A percentile compares a stretch with the other conserved stretches of the same genome.
Evolutionary conservation across 1,140 invertebrate species (phyloP).

Genomic region (Belonocnema kinseyi): DNA sequence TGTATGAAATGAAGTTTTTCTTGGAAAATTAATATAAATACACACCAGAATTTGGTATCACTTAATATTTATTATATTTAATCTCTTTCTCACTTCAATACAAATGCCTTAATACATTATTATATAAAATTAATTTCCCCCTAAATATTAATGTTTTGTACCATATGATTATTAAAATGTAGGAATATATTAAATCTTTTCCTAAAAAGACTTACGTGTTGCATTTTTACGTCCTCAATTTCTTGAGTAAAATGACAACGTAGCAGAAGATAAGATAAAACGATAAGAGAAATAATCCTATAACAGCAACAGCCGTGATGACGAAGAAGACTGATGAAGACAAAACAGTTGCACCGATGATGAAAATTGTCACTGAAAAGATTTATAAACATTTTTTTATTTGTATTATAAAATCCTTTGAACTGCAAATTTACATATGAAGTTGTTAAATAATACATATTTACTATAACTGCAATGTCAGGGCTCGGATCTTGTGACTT

Average conservation of each 20-base stretch:
- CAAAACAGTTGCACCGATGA: constrained; percentile 15
- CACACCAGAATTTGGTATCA: too few species aligned
- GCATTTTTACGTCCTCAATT: neutral
- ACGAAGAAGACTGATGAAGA: constrained; percentile 8
- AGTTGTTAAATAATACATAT: too few species aligned
- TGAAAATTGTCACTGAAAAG: constrained; percentile 26
- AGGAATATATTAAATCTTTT: neutral
- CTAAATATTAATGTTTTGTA: too few species aligned
- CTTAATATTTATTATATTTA: too few species aligned
- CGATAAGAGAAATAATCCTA: neutral
- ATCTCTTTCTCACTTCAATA: too few species aligned
- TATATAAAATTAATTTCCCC: too few species aligned
- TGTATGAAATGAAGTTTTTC: too few species aligned
- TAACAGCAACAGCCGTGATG: neutral
- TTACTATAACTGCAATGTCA: too few species aligned
- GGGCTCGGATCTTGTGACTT: too few species aligned
- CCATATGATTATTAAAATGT: neutral
- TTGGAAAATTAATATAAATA: too few species aligned
- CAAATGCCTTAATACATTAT: too few species aligned
- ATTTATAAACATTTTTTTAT: neutral
- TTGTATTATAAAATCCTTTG: neutral
- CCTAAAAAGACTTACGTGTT: neutral
- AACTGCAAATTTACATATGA: too few species aligned
- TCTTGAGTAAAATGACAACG: neutral
- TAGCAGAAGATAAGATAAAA: constrained; percentile 10